Base-by-base conservation (phyloP, 2,113 vertebrate species). In the Nothoprocta pentlandii region DNA sequence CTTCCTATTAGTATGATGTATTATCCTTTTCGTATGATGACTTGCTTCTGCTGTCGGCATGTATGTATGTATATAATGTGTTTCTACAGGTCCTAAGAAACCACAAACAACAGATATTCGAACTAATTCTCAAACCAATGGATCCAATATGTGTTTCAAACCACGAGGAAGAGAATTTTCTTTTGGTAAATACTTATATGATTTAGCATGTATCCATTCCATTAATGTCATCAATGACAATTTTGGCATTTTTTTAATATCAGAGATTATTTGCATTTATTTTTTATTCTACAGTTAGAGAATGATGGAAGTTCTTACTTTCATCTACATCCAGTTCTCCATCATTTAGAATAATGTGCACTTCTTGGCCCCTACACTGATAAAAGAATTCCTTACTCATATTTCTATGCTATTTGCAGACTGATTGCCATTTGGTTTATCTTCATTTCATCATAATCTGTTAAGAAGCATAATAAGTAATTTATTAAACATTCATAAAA, bases 111-210 rank as follows among this genome's bases (percentile, higher is more conserved):
- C 94, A n/a, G 64, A 90, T 12, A 90, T 90, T 84, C 93, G 46
- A 89, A 90, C 89, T n/a, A 93, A 92, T 42, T 92, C 97, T 66
- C 97, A 95, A 96, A 97, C 95, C 44, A 98, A 97, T n/a, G 97
- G 95, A 41, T 96, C 97, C 73, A 98, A 88, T 62, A 20, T 80
- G 49, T 90, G 30, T 47, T 96, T 80, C 21, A 98, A 95, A 85
- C 92, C 94, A 54, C 95, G 97, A 51, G 97, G 97, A 87, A 97
- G 70, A 96, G 98, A 98, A 7, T 98, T 98, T 96, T 98, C 97
- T 62, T 98, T 98, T 68, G 98, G 98, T 98, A 95, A 98, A 25
- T 93, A 16, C 28, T 15, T 34, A 26, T 19, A 69, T 32, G n/a
- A 86, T 54, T 92, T 32, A 4, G 19, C 58, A 58, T 42, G 28